phyloP scores from a whole-genome alignment of 2,888 invertebrate genomes.

The Tenthredo notha region DNA sequence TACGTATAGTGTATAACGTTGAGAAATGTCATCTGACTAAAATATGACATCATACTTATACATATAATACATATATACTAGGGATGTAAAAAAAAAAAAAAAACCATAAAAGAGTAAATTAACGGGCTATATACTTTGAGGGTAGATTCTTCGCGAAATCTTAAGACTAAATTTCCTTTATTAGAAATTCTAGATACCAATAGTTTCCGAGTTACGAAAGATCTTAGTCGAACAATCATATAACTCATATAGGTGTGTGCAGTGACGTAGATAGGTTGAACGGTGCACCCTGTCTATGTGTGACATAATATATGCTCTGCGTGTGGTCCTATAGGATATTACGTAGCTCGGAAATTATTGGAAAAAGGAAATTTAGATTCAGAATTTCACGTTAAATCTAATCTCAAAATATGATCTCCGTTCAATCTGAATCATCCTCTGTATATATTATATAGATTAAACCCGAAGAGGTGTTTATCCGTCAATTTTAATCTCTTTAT shows the following conservation, averaged over 20 bases:
- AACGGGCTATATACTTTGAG: too few relatives aligned
- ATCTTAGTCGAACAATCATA: too few relatives aligned
- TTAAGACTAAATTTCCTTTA: too few relatives aligned
- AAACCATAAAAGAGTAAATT: not conserved
- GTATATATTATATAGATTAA: not conserved
- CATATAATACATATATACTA: not conserved
- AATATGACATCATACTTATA: not conserved
- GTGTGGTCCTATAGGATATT: too few relatives aligned
- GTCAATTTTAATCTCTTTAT: not conserved
- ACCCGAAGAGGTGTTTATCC: not conserved
- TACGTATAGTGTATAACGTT: not conserved
- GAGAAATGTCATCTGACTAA: not conserved
- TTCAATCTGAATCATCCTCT: not conserved
- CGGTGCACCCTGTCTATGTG: not conserved
- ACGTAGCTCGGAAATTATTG: too few relatives aligned
- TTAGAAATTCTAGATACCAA: too few relatives aligned
- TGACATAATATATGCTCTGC: too few relatives aligned
- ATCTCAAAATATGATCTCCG: not conserved
- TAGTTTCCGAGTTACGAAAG: too few relatives aligned
- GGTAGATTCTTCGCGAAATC: too few relatives aligned
- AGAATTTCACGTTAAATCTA: too few relatives aligned
- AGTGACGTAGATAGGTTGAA: not conserved
- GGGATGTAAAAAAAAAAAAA: not conserved
- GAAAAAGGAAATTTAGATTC: too few relatives aligned
- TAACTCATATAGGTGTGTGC: too few relatives aligned